A percentile compares a stretch with the other conserved stretches of the same genome.
These are phyloP conservation scores for Rhopalosiphum nymphaeae DNA, from an alignment of 2,888 invertebrate genomes.

Conservation along the genomic window DNA sequence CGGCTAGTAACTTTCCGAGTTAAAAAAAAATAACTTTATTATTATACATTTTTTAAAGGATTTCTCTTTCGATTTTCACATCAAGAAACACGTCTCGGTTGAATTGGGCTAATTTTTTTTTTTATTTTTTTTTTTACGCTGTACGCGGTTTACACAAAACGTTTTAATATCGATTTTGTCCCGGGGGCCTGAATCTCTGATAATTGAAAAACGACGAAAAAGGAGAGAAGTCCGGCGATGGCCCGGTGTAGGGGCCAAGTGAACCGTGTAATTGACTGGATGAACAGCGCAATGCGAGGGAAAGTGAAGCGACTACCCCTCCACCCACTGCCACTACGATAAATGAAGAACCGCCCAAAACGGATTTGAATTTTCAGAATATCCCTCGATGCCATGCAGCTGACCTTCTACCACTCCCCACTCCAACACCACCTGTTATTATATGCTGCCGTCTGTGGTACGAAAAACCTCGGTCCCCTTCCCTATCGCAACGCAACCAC, in stretches of 20 bases:
- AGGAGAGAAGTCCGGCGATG: neutral
- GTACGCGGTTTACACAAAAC: neutral
- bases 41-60: constrained; percentile 40
- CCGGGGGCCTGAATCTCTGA: constrained; percentile 8
- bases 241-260: constrained; percentile 44
- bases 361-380: constrained; percentile 46
- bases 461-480: neutral
- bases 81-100: constrained; percentile 38
- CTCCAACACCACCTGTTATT: neutral
- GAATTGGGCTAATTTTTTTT: constrained; percentile 33
- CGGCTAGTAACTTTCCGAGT: neutral
- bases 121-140: neutral
- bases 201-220: constrained; percentile 62
- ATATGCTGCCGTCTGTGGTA: neutral
- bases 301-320: neutral
- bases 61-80: constrained; percentile 39
- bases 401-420: neutral
- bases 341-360: constrained; percentile 32
- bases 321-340: neutral
- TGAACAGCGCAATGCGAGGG: neutral
- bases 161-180: constrained; percentile 59
- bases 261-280: constrained; percentile 61
- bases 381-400: neutral
- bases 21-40: constrained; percentile 22
- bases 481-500: neutral